Percentiles rank a stretch among this genome's conserved stretches.
Conservation (phyloP, 2,797 vertebrate genomes). For the Phoebastria nigripes region DNA sequence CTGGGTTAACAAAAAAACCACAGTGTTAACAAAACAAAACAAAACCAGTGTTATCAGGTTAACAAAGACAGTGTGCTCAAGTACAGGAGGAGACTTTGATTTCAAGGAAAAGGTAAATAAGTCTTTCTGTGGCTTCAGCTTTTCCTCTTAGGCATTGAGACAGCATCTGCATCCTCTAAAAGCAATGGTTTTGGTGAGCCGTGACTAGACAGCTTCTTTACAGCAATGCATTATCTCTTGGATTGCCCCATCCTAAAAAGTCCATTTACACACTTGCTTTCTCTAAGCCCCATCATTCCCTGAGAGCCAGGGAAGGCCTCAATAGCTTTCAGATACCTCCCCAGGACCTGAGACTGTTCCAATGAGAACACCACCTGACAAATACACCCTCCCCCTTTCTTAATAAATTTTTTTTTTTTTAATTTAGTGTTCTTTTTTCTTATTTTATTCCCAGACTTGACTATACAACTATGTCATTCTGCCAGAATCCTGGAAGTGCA, state of each 20-base stretch:
- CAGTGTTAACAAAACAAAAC: background rate
- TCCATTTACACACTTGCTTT: background rate
- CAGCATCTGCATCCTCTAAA: background rate
- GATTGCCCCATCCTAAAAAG: background rate
- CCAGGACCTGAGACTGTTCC: background rate
- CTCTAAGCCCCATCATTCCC: background rate
- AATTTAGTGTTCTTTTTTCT: background rate
- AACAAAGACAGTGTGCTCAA: background rate
- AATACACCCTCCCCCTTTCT: background rate
- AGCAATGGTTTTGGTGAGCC: background rate
- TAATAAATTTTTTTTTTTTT: rapidly evolving
- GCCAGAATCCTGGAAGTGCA: background rate
- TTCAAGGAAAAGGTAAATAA: background rate
- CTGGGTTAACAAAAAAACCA: background rate
- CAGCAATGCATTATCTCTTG: background rate
- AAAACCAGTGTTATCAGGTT: background rate
- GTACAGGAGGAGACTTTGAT: background rate
- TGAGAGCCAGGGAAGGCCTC: background rate
- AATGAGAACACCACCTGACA: background rate
- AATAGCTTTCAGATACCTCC: background rate
- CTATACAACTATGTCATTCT: background rate
- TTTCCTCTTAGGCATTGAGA: background rate
- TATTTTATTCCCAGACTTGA: background rate
- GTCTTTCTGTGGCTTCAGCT: background rate
- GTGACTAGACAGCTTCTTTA: background rate